Evolutionary conservation across 1,140 invertebrate genomes (phyloP), one percentile per base, ranked within the genome.

Genomic region (Arctopsyche grandis): DNA sequence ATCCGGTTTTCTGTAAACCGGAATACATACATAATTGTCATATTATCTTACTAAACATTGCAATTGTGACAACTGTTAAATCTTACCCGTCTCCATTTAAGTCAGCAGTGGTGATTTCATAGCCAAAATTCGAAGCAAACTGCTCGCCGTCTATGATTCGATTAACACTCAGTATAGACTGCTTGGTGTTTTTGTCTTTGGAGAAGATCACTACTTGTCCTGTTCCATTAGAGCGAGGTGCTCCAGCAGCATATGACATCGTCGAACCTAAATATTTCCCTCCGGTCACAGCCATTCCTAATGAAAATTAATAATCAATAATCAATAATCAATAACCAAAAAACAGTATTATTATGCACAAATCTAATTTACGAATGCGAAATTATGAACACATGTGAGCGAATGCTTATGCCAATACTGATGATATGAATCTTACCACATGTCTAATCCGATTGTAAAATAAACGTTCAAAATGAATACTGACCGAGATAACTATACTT

Each of bases 401-500:
- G 9, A 48, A 48, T 9, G 46, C 46, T 9, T 9, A n/a, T n/a
- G n/a, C n/a, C n/a, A n/a, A n/a, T n/a, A n/a, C n/a, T n/a, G n/a
- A n/a, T n/a, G n/a, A n/a, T n/a, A n/a, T n/a, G n/a, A n/a, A n/a
- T n/a, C n/a, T n/a, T n/a, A n/a, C n/a, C n/a, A n/a, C n/a, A n/a
- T n/a, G n/a, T n/a, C n/a, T n/a, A n/a, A n/a, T n/a, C n/a, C n/a
- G n/a, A n/a, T n/a, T n/a, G n/a, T n/a, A n/a, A n/a, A n/a, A n/a
- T n/a, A n/a, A n/a, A n/a, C n/a, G n/a, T 60, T 60, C 5, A 21
- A 60, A 5, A 69, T 22, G 19, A 69, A 43, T 74, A 80, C 79
- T 21, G 86, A 94, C 94, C 95, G 83, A 97, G 87, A 86, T 97
- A 97, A 84, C 95, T 97, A 86, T 98, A 97, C 86, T 96, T 97